Base-by-base conservation (phyloP, 2,113 vertebrate genomes). In the Oncorhynchus clarkii region DNA sequence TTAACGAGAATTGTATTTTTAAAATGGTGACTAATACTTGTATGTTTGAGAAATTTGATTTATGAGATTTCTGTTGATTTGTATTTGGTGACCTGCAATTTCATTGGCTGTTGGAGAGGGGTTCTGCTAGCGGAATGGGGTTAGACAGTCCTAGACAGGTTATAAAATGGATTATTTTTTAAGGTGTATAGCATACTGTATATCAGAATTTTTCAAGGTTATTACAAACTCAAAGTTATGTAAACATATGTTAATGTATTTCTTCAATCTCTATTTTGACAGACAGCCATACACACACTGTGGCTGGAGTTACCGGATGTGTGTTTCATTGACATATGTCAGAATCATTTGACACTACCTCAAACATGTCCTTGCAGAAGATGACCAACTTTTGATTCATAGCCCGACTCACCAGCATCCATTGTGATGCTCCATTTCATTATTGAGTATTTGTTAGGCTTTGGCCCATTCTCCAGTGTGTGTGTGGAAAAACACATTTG, bases 321-420 rank as follows among this genome's bases (percentile, higher is more conserved):
- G 75, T 16, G 3, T 39, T 76, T 88, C 87, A 90, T 76, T 82
- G 88, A 82, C 88, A 11, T 45, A 75, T 85, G 86, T 80, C 86
- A 71, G n/a, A 67, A 60, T 12, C 66, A 62, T 73, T 68, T 70
- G 64, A 49, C 45, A 1, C 39, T 3, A 2, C 5, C 26, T 72
- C 71, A 34, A 54, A 0, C 11, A 73, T 5, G 73, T 78, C 86
- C 69, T 86, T 83, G 82, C 60, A 73, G 65, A 64, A 49, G 27
- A 66, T 31, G 80, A 70, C 70, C 74, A 57, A 57, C 64, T 31
- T 78, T 59, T 45, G 13, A 70, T 70, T 84, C 64, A 75, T 76
- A 34, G 48, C 20, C 16, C 3, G 26, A 26, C 39, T 20, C 2
- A 51, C 62, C 22, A 49, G 62, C 57, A 16, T 65, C 45, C 27